A percentile compares a stretch with the other conserved stretches of the same genome.
phyloP scores from a whole-genome alignment of 2,888 invertebrate species.

The Pimpla rufipes region DNA sequence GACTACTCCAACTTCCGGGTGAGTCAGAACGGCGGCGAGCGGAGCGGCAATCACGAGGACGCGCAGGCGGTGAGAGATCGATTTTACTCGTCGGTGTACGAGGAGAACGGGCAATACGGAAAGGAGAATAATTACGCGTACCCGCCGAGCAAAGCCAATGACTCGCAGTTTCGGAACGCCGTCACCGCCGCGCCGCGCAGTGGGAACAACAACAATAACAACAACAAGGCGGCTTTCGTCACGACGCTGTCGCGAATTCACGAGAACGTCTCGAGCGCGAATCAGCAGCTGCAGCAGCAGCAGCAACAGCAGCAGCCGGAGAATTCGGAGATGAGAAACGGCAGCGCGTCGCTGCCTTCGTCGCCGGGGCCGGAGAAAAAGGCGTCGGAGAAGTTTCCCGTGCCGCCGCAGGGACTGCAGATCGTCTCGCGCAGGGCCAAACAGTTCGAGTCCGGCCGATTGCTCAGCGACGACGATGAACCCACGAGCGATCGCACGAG shows the following conservation, averaged over 20 bases:
- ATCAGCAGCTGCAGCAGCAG: conserved; percentile 64
- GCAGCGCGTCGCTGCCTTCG: conserved; percentile 84
- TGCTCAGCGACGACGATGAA: conserved; percentile 87
- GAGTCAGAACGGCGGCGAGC: conserved; percentile 65
- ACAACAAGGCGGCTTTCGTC: conserved; percentile 85
- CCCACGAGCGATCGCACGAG: conserved; percentile 88
- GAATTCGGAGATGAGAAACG: conserved; percentile 84
- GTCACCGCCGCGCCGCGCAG: conserved; percentile 58
- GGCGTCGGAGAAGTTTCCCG: conserved; percentile 78
- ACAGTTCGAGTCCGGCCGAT: conserved; percentile 90
- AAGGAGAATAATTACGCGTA: conserved; percentile 74
- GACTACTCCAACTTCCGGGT: conserved; percentile 65
- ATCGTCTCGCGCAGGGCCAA: conserved; percentile 91
- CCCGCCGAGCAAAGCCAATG: conserved; percentile 65
- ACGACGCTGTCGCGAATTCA: conserved; percentile 89
- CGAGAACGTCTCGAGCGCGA: conserved; percentile 86
- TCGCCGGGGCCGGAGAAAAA: conserved; percentile 84
- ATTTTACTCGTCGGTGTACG: conserved; percentile 74
- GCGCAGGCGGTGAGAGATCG: conserved; percentile 71
- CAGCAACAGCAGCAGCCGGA: conserved; percentile 73
- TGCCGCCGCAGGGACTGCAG: conserved; percentile 86
- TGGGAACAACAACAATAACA: conserved; percentile 66
- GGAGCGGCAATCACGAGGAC: conserved; percentile 63
- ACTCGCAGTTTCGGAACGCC: conserved; percentile 63
- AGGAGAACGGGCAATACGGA: conserved; percentile 72